Percentiles rank a stretch among this genome's conserved stretches.
phyloP scores from a whole-genome alignment of 2,113 vertebrate species.

The Grus americana region DNA sequence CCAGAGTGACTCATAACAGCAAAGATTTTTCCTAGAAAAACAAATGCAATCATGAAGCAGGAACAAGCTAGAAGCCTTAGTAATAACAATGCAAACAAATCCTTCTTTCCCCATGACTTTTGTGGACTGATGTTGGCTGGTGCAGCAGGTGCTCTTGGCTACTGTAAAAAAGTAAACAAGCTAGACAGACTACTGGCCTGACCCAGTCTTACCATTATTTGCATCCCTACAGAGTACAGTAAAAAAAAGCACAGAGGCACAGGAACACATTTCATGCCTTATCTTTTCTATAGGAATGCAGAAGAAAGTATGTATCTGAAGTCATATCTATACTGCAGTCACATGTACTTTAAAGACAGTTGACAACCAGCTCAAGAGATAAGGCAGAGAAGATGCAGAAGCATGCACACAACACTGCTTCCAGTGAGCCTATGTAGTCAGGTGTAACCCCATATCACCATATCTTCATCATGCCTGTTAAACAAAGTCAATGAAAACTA shows the following conservation, averaged over 20 bases:
- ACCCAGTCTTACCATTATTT: not conserved
- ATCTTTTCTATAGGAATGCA: not conserved
- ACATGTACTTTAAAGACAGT: not conserved
- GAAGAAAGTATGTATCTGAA: not conserved
- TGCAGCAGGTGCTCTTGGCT: not conserved
- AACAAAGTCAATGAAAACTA: rapidly evolving
- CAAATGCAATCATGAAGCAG: not conserved
- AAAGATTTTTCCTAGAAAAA: constrained; percentile 29
- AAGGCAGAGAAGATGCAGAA: not conserved
- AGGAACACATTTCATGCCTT: not conserved
- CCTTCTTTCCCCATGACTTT: not conserved
- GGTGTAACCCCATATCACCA: rapidly evolving
- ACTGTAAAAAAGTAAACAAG: not conserved
- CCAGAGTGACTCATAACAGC: constrained; percentile 43
- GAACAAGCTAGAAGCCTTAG: not conserved
- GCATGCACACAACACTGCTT: not conserved
- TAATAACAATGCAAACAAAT: not conserved
- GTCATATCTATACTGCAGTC: not conserved
- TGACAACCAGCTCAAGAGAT: not conserved
- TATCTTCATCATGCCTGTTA: rapidly evolving
- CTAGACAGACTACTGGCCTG: not conserved
- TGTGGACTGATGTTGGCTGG: not conserved
- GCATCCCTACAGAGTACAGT: not conserved
- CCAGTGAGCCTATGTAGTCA: not conserved
- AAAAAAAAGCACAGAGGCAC: not conserved